Percentiles rank a stretch among this genome's conserved stretches.
phyloP scores from a whole-genome alignment of 2,888 invertebrate genomes.

The Tortrix viridana region DNA sequence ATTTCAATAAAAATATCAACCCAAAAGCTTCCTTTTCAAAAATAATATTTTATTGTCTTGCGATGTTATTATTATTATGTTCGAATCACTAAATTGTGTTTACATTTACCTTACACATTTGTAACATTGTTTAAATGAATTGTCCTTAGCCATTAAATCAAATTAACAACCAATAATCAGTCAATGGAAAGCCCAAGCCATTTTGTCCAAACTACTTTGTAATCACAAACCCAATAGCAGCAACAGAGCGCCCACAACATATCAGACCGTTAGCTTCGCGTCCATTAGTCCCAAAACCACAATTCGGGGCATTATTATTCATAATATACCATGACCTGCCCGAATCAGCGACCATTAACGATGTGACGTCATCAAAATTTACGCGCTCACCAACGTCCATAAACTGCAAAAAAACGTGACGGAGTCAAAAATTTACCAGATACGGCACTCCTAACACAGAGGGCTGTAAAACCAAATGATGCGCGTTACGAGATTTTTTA shows the following conservation, averaged over 20 bases:
- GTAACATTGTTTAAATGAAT: too few relatives aligned
- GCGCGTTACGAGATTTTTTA: conserved; percentile 36
- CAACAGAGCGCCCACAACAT: background rate
- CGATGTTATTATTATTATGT: too few relatives aligned
- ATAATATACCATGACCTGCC: conserved; percentile 24
- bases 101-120: too few relatives aligned
- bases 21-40: too few relatives aligned
- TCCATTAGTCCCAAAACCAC: conserved; percentile 17
- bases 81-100: too few relatives aligned
- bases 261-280: background rate
- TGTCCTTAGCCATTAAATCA: too few relatives aligned
- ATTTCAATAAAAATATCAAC: too few relatives aligned
- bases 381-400: conserved; percentile 23
- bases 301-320: conserved; percentile 14
- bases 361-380: conserved; percentile 33
- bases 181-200: too few relatives aligned
- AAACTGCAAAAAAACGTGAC: conserved; percentile 36
- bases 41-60: too few relatives aligned
- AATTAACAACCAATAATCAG: too few relatives aligned
- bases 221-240: conserved; percentile 3
- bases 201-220: background rate
- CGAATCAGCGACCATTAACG: conserved; percentile 14
- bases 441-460: conserved; percentile 27
- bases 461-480: conserved; percentile 36
- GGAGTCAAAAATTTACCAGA: conserved; percentile 38